Conservation (phyloP, 2,113 vertebrate genomes). For the Mesembrinibis cayennensis region DNA sequence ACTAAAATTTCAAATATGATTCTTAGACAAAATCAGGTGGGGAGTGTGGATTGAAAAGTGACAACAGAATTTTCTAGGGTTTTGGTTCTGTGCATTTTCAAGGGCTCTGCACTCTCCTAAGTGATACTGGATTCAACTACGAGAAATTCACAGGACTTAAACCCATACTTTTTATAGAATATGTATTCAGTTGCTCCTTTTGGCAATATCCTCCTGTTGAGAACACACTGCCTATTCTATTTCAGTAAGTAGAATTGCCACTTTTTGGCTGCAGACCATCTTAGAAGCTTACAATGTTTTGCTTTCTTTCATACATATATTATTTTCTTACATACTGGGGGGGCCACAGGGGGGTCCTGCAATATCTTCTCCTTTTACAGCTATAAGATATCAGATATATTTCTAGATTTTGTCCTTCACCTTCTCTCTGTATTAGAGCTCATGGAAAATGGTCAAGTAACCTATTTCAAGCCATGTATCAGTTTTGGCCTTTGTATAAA, state of each 20-base stretch:
- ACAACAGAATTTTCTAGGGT: neutral
- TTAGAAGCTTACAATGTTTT: neutral
- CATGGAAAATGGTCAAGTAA: neutral
- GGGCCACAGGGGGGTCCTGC: neutral
- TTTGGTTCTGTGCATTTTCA: neutral
- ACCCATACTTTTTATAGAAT: neutral
- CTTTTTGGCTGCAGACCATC: neutral
- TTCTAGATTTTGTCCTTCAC: neutral
- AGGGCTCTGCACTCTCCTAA: neutral
- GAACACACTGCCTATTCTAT: neutral
- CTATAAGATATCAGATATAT: neutral
- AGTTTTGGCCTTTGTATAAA: neutral
- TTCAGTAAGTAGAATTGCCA: neutral
- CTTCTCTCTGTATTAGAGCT: neutral
- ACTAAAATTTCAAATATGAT: neutral
- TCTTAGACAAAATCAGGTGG: neutral
- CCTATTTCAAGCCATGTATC: neutral
- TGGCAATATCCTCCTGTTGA: neutral
- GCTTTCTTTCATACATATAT: neutral
- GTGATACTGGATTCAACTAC: neutral
- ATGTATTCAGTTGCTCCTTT: slow-evolving; percentile 6
- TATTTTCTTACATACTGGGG: neutral
- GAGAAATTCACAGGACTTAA: neutral
- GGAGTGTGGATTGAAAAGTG: neutral
- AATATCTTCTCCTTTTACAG: neutral